Conservation (phyloP, 2,113 vertebrate genomes). For the Tapirus terrestris region DNA sequence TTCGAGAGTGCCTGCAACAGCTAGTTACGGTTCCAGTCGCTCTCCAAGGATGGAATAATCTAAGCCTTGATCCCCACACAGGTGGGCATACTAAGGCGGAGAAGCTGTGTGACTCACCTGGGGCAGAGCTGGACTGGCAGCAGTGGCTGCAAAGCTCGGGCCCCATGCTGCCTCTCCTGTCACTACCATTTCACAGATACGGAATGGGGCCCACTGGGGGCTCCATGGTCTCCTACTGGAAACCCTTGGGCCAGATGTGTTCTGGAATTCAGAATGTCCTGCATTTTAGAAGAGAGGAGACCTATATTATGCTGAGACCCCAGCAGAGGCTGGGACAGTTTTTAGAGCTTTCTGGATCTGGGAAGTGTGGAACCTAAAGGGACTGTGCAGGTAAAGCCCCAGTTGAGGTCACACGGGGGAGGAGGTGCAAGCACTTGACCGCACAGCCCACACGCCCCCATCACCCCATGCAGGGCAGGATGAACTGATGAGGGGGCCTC, state of each 20-base stretch:
- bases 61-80: not conserved
- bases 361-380: not conserved
- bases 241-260: not conserved
- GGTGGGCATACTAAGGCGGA: not conserved
- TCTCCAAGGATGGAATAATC: not conserved
- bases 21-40: not conserved
- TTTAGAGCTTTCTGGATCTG: not conserved
- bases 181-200: rapidly evolving
- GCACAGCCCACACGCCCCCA: rapidly evolving
- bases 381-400: not conserved
- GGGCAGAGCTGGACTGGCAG: not conserved
- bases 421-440: rapidly evolving
- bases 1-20: not conserved
- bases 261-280: not conserved
- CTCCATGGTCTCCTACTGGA: not conserved
- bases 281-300: not conserved
- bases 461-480: not conserved
- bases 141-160: not conserved
- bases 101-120: rapidly evolving
- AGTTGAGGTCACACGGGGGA: not conserved
- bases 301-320: not conserved
- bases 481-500: not conserved
- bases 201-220: rapidly evolving
- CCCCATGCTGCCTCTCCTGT: rapidly evolving
- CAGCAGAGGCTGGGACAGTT: not conserved